Conservation (phyloP, 2,888 invertebrate genomes). For the Caenorhabditis sp. region DNA sequence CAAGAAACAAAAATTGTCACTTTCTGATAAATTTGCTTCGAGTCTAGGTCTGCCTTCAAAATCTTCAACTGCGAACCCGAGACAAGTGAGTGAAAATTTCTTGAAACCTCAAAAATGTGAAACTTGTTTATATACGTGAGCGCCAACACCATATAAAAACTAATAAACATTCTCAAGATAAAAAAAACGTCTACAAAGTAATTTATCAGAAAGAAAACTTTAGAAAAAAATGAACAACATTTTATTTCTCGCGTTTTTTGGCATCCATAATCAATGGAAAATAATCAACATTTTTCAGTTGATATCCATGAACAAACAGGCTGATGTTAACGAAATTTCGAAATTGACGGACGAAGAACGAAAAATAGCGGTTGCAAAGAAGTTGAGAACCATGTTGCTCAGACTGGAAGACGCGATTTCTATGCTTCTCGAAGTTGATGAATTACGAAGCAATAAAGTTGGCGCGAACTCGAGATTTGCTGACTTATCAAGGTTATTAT, state of each 20-base stretch:
- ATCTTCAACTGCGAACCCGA: slow-evolving; percentile 51
- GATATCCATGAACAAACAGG: slow-evolving; percentile 31
- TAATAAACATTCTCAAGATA: no score
- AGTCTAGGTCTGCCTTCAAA: slow-evolving; percentile 49
- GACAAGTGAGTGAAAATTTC: slow-evolving; percentile 48
- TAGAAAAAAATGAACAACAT: no score
- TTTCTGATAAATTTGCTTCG: slow-evolving; percentile 40
- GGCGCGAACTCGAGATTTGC: slow-evolving; percentile 20
- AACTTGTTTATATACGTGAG: no score
- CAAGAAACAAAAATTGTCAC: slow-evolving; percentile 20
- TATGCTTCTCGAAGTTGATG: slow-evolving; percentile 58
- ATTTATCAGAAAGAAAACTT: no score
- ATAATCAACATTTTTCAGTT: neutral
- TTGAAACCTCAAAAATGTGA: no score
- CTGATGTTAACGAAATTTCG: slow-evolving; percentile 14
- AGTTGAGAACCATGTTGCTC: slow-evolving; percentile 61
- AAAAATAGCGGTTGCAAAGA: slow-evolving; percentile 44
- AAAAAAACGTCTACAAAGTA: no score
- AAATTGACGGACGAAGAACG: slow-evolving; percentile 33
- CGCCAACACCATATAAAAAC: no score
- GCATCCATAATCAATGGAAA: neutral
- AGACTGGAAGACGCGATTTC: slow-evolving; percentile 59
- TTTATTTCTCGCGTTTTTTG: slow-evolving; percentile 5
- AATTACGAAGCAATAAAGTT: slow-evolving; percentile 16
- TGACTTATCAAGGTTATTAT: slow-evolving; percentile 20